Evolutionary conservation across 1,140 invertebrate species (phyloP).

Genomic region (Rhysida immarginata): DNA sequence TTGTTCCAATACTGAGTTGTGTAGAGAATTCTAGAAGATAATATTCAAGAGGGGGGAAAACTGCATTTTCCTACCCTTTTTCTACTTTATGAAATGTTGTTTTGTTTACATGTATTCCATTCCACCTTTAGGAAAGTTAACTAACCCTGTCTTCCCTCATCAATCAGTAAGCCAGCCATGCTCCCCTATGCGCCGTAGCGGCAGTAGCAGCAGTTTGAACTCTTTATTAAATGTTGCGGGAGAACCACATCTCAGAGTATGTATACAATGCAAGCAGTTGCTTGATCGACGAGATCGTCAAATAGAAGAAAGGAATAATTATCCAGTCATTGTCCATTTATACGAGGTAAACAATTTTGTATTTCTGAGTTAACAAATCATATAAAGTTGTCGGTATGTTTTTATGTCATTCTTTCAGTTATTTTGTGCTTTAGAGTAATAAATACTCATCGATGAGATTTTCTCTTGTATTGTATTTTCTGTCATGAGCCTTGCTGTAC

Average conservation of each 20-base stretch:
- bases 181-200: conserved; percentile 17
- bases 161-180: conserved; percentile 18
- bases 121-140: conserved; percentile 47
- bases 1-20: too few species aligned
- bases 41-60: too few species aligned
- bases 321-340: conserved; percentile 59
- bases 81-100: too few species aligned
- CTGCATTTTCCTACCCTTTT: too few species aligned
- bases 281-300: conserved; percentile 63
- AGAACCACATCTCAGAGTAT: conserved; percentile 57
- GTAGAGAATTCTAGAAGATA: too few species aligned
- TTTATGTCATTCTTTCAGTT: too few species aligned
- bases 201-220: conserved; percentile 27
- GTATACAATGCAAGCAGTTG: conserved; percentile 60
- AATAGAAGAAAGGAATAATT: conserved; percentile 59
- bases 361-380: too few species aligned
- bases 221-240: conserved; percentile 34
- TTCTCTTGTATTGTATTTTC: too few species aligned
- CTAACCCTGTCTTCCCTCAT: conserved; percentile 37
- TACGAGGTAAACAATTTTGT: conserved; percentile 44
- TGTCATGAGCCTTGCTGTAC: too few species aligned
- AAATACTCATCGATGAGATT: background rate
- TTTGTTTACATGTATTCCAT: too few species aligned
- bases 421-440: too few species aligned
- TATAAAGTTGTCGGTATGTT: too few species aligned